Base-by-base conservation (phyloP, 2,113 vertebrate genomes). In the Scolopax mira region DNA sequence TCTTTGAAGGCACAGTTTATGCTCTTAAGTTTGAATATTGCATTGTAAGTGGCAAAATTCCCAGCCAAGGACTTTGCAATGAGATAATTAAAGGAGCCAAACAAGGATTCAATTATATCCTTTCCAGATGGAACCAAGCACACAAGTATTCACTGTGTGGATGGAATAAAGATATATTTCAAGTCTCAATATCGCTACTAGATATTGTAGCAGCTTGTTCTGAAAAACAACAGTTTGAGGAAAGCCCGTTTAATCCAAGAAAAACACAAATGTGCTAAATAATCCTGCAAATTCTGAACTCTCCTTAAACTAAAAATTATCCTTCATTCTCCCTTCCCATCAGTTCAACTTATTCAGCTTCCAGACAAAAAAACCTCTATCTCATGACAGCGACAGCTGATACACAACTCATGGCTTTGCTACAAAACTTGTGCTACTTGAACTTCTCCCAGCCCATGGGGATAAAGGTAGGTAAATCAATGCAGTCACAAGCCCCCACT, bases 51-150 rank as follows among this genome's bases (percentile, higher is more conserved):
- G 33, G 88, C 82, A 96, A 91, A 92, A 89, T 79, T 93, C 88
- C 83, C 74, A 94, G 93, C 37, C 82, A 90, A 92, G 57, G 70
- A 92, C 48, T 86, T 78, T 78, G 74, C 71, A 41, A 62, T 61
- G 67, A 91, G 85, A 88, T 93, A 96, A 94, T 85, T 85, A 92
- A 78, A 93, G 89, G 62, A 94, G 42, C 46, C 71, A 79, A 90
- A 97, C 77, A 96, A 95, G 82, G 85, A 96, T 87, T 83, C 70
- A 92, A 82, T 91, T 94, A 95, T 93, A 73, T 39, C 82, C 90
- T 88, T 88, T 91, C 93, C 94, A 97, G 91, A 94, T 94, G 85
- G 92, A 96, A 86, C 27, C 39, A 39, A 84, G 82, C 79, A 88
- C 72, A 90, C 60, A 94, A 95, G 77, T 18, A 89, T 42, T 66